Evolutionary conservation across 2,888 invertebrate genomes (phyloP), one percentile per base, ranked within the genome.

Genomic region (Empis stercorea): DNA sequence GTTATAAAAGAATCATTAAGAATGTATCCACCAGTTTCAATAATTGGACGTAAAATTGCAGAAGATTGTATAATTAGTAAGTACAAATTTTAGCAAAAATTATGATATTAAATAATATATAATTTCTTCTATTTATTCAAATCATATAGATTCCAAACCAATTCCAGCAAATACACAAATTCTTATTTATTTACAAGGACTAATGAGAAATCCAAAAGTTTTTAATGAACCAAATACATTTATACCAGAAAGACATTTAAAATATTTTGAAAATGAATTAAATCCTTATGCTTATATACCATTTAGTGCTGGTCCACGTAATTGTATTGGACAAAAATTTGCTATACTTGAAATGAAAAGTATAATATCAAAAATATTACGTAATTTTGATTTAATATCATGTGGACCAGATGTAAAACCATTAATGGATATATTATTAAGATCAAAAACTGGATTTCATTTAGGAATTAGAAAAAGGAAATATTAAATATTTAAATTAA

Each of bases 1-100:
- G 80, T 79, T 45, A 76, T 83, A 17, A 82, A 82, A 58, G 81
- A 82, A 61, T 69, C 78, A 0, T 55, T 81, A 50, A 65, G 81
- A 30, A 57, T 81, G 15, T 77, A 75, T 57, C 82, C 82, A 0
- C 76, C 80, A 41, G 80, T 81, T 3, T 77, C 76, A 32, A 68
- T 79, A 23, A 73, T 83, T 42, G 74, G 76, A 7, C 71, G 82
- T 32, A 54, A 55, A 30, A 53, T 79, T 13, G 63, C 62, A 1
- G 73, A 77, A 55, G 71, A 75, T 51, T 62, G 76, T 7, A 61
- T 62, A 42, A 59, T 80, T 53, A 76, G 79, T 76, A 63, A 61
- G 71, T 59, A 30, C 30, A 11, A 5, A 11, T 30, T 44, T 16
- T n/a, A n/a, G n/a, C n/a, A n/a, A n/a, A n/a, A n/a, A n/a, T n/a